phyloP scores from a whole-genome alignment of 2,113 vertebrate genomes.

The Ranitomeya variabilis region DNA sequence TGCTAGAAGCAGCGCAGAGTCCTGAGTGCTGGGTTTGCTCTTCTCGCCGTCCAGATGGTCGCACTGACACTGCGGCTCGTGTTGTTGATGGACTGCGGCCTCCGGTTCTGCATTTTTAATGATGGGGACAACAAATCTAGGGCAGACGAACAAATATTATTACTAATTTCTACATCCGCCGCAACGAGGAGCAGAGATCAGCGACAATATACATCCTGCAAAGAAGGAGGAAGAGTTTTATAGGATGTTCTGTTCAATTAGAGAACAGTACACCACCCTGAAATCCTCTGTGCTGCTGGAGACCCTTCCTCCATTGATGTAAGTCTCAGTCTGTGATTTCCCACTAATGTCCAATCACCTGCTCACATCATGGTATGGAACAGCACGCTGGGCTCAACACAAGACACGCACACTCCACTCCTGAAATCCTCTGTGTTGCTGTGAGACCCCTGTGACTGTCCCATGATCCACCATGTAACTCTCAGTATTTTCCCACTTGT shows the following conservation, averaged over 20 bases:
- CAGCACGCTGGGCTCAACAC: no score
- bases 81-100: constrained; percentile 19
- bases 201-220: neutral
- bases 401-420: no score
- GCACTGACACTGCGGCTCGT: constrained; percentile 8
- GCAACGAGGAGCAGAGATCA: neutral
- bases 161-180: neutral
- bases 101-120: constrained; percentile 10
- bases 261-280: neutral
- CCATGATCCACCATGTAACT: no score
- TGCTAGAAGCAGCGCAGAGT: neutral
- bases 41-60: constrained; percentile 42
- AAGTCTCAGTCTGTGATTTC: no score
- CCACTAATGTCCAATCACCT: no score
- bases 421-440: no score
- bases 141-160: constrained; percentile 21
- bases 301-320: no score
- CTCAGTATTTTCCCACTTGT: no score
- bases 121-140: neutral
- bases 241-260: neutral
- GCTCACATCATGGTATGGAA: no score
- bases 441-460: no score
- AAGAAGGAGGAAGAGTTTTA: neutral
- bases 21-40: constrained; percentile 39
- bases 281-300: neutral